Evolutionary conservation across 2,113 vertebrate genomes (phyloP).

Genomic region (Prinia subflava): DNA sequence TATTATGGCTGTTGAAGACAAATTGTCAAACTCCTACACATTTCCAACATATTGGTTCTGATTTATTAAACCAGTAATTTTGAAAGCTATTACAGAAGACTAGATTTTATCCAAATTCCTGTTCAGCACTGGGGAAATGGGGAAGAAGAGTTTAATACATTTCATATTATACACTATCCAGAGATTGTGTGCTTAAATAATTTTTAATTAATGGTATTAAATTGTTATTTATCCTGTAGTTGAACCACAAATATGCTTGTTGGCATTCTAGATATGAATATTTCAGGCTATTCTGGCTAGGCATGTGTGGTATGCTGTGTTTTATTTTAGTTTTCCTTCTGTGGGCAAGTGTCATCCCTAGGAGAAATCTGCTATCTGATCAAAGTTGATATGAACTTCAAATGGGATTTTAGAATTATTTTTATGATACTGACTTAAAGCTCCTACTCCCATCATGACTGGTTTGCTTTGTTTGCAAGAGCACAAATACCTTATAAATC

Average conservation of each 20-base stretch:
- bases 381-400: neutral
- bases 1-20: neutral
- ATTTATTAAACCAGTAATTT: neutral
- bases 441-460: neutral
- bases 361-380: neutral
- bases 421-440: neutral
- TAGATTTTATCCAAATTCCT: neutral
- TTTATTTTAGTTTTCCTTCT: neutral
- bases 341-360: neutral
- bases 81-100: neutral
- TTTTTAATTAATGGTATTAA: neutral
- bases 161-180: neutral
- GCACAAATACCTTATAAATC: neutral
- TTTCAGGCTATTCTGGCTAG: neutral
- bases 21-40: constrained; percentile 3
- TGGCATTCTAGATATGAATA: neutral
- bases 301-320: neutral
- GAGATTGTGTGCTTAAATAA: neutral
- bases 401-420: neutral
- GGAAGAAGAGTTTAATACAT: neutral
- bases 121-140: neutral
- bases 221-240: neutral
- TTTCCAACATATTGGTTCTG: neutral
- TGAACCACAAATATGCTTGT: neutral
- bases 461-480: neutral